Evolutionary conservation across 2,113 vertebrate genomes (phyloP).

Genomic region (Donacobius atricapilla): DNA sequence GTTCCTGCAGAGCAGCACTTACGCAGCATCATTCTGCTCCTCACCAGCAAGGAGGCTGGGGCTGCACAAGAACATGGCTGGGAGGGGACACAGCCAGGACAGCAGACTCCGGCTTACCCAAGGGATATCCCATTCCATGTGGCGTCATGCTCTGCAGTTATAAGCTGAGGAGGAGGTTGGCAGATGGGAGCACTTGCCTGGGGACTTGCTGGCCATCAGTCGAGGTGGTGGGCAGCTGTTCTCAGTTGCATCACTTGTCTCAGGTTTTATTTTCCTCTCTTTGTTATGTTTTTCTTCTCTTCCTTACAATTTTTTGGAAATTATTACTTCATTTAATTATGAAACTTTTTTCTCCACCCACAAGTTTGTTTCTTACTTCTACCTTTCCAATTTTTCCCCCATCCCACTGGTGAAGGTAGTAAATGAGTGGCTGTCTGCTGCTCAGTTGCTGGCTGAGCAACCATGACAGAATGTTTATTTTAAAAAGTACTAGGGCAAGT

Average conservation of each 20-base stretch:
- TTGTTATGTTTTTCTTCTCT: background rate
- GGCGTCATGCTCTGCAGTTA: background rate
- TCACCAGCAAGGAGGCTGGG: background rate
- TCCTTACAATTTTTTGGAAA: background rate
- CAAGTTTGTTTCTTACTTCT: background rate
- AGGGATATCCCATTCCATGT: background rate
- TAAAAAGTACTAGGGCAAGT: background rate
- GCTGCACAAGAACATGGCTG: background rate
- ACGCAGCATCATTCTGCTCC: background rate
- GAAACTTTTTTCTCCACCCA: background rate
- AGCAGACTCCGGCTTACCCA: background rate
- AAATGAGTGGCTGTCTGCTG: background rate
- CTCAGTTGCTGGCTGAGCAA: background rate
- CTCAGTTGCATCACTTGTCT: background rate
- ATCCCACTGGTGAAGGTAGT: background rate
- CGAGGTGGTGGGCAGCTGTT: fast-evolving
- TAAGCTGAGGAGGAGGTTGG: background rate
- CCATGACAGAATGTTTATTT: background rate
- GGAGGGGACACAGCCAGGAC: background rate
- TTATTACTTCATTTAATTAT: background rate
- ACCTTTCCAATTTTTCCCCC: background rate
- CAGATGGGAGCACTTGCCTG: background rate
- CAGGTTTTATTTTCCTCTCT: background rate
- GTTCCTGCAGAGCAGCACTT: background rate
- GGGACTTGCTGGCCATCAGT: background rate